Conservation (phyloP, 2,797 vertebrate species). For the Nannoperca obscura region DNA sequence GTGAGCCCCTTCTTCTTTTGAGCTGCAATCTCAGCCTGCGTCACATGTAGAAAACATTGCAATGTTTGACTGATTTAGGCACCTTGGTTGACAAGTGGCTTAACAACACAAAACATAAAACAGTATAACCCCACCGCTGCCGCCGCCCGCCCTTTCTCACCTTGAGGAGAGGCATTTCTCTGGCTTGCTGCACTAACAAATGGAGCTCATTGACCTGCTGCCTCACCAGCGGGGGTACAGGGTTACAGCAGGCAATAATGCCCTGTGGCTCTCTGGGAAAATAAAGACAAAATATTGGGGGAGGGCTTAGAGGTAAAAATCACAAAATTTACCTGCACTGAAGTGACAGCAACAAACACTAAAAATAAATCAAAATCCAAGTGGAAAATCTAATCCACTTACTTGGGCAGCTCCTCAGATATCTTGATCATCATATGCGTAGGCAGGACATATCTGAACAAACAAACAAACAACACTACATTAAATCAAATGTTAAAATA, state of each 20-base stretch:
- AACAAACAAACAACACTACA: constrained; percentile 13
- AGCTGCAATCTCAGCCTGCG: constrained; percentile 86
- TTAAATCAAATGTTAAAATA: not conserved
- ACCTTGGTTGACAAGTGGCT: not conserved
- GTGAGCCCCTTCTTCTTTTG: constrained; percentile 85
- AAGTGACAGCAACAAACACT: not conserved
- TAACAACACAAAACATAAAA: constrained; percentile 14
- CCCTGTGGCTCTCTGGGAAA: constrained; percentile 92
- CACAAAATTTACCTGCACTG: not conserved
- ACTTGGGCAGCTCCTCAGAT: constrained; percentile 95
- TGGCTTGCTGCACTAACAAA: constrained; percentile 90
- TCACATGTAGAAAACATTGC: constrained; percentile 1
- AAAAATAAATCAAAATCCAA: not conserved
- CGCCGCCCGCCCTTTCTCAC: constrained; percentile 73
- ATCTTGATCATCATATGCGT: constrained; percentile 98
- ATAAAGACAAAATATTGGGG: constrained; percentile 27
- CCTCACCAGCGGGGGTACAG: constrained; percentile 93
- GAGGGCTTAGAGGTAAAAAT: constrained; percentile 18
- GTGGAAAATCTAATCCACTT: constrained; percentile 70
- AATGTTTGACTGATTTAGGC: not conserved
- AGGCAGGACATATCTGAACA: constrained; percentile 91
- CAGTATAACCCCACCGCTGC: not conserved
- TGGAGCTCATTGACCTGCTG: constrained; percentile 97
- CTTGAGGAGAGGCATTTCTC: constrained; percentile 96
- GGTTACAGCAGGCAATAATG: constrained; percentile 96